Conservation (phyloP, 2,888 invertebrate species). For the Aricia artaxerxes region DNA sequence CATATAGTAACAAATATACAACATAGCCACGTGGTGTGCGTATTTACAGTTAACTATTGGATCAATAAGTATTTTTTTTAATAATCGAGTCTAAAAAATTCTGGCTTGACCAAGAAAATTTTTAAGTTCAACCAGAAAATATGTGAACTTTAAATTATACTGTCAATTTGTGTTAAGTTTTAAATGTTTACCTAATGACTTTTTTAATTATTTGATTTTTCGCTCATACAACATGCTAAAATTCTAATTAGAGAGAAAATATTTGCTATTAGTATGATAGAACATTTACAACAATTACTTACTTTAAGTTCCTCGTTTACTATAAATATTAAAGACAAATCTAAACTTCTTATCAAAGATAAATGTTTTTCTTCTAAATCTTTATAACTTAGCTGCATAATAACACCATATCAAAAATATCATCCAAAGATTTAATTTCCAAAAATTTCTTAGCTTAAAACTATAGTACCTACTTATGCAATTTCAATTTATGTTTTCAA, state of each 20-base stretch:
- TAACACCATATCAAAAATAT: conserved; percentile 26
- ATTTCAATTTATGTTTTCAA: neutral
- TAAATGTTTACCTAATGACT: neutral
- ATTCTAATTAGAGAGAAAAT: neutral
- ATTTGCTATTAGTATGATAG: neutral
- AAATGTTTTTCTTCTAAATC: neutral
- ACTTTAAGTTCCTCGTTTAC: neutral
- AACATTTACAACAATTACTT: neutral
- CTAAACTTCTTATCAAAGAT: conserved; percentile 13
- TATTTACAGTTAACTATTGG: conserved; percentile 29
- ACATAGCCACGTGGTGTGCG: conserved; percentile 37
- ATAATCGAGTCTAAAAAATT: neutral
- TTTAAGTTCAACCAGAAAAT: neutral
- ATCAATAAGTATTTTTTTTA: neutral
- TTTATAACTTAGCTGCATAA: conserved; percentile 4
- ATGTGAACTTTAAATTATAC: neutral
- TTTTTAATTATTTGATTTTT: neutral
- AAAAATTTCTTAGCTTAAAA: conserved; percentile 5
- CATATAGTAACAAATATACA: conserved; percentile 35
- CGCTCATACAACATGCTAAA: neutral
- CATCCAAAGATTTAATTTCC: conserved; percentile 4
- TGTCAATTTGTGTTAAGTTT: neutral
- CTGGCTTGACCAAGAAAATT: neutral
- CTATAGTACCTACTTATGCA: neutral
- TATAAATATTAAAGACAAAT: conserved; percentile 1